Conservation (phyloP, 2,113 vertebrate genomes). For the Rhinoptilus africanus region DNA sequence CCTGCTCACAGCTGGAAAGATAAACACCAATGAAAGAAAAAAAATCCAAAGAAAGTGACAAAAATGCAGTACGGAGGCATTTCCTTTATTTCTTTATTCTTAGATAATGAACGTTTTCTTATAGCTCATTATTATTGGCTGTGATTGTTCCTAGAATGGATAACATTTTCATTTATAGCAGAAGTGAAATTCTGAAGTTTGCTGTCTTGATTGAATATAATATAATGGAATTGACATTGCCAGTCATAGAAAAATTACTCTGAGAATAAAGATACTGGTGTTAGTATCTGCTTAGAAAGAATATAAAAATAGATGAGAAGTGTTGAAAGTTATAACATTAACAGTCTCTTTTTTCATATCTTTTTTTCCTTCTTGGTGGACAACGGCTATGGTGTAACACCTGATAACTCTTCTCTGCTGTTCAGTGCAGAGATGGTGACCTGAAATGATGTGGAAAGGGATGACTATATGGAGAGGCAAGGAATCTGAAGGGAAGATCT, state of each 20-base stretch:
- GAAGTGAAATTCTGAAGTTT: neutral
- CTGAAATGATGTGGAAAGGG: neutral
- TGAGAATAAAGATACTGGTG: neutral
- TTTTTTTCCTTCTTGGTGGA: neutral
- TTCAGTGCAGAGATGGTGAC: neutral
- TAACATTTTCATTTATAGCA: neutral
- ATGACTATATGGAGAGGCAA: neutral
- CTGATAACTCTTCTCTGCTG: neutral
- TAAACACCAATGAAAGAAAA: neutral
- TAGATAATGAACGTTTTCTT: neutral
- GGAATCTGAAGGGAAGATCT: neutral
- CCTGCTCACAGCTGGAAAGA: neutral
- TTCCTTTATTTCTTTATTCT: neutral
- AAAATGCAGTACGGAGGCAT: neutral
- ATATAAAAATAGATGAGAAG: neutral
- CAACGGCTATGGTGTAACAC: neutral
- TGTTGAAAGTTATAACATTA: neutral
- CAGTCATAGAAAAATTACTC: neutral
- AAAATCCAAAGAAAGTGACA: neutral
- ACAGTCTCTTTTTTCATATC: neutral
- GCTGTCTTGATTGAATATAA: neutral
- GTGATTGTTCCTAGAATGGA: neutral
- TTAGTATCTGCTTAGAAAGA: neutral
- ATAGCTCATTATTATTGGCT: neutral
- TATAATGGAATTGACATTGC: neutral